A percentile compares a stretch with the other conserved stretches of the same genome.
Evolutionary conservation across 1,140 invertebrate species (phyloP).

Genomic region (Trachymyrmex septentrionalis): DNA sequence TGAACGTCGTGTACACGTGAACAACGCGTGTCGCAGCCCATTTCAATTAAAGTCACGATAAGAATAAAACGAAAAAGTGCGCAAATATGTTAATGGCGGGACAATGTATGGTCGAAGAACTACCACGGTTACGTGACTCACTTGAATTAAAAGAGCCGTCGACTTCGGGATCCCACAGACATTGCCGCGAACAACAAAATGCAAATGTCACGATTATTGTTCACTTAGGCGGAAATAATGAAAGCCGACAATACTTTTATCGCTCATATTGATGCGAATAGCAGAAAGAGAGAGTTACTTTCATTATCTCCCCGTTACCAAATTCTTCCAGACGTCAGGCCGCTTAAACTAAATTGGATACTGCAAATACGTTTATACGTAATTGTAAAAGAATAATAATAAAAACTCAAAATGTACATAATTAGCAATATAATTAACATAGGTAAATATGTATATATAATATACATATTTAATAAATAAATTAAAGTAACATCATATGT

Average conservation of each 20-base stretch:
- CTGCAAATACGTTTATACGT: neutral
- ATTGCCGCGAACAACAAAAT: neutral
- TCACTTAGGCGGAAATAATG: conserved; percentile 8
- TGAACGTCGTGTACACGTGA: neutral
- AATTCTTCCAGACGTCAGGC: neutral
- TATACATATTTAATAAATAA: too few species aligned
- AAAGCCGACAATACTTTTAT: conserved; percentile 47
- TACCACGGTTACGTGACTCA: conserved; percentile 15
- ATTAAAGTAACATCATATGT: too few species aligned
- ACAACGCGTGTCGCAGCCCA: neutral
- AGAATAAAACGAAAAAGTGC: conserved; percentile 15
- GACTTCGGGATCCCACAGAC: neutral
- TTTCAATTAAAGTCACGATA: conserved; percentile 6
- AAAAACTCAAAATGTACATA: neutral
- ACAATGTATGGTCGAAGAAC: neutral
- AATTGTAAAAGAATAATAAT: neutral
- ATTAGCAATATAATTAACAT: too few species aligned
- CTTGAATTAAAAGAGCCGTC: conserved; percentile 15
- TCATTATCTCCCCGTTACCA: neutral
- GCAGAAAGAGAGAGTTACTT: neutral
- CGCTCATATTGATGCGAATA: neutral
- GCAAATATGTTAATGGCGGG: conserved; percentile 19
- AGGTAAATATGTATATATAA: too few species aligned
- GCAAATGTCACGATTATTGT: conserved; percentile 23
- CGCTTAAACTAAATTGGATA: neutral